phyloP scores from a whole-genome alignment of 2,888 invertebrate species.

The Phaonia tiefii region DNA sequence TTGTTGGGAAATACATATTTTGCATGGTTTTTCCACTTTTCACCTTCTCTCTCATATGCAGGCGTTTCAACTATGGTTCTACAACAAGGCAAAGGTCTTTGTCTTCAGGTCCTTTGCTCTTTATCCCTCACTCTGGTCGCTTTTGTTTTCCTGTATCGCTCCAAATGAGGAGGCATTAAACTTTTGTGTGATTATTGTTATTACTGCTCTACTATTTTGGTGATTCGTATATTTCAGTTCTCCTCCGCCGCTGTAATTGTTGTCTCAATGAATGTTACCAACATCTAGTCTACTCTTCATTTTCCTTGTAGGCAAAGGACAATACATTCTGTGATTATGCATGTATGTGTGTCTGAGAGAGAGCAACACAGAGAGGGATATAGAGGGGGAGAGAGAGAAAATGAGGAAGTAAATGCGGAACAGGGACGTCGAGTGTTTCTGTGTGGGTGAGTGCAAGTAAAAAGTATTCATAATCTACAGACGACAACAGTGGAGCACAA shows the following conservation, averaged over 20 bases:
- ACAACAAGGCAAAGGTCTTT: slow-evolving; percentile 46
- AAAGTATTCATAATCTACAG: slow-evolving; percentile 32
- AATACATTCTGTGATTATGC: background rate
- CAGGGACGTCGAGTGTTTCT: background rate
- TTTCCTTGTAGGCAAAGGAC: slow-evolving; percentile 8
- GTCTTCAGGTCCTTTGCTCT: slow-evolving; percentile 8
- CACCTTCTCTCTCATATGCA: background rate
- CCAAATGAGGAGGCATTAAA: slow-evolving; percentile 47
- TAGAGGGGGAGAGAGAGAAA: background rate
- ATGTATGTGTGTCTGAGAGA: background rate
- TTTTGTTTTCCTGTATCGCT: background rate
- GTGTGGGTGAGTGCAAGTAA: background rate
- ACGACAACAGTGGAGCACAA: slow-evolving; percentile 30
- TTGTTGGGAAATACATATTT: background rate
- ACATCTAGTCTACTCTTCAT: slow-evolving; percentile 55
- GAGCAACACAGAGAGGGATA: no score
- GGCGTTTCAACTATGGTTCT: background rate
- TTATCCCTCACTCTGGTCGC: background rate
- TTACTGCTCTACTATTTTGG: background rate
- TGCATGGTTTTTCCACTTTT: background rate
- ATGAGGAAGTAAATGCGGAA: slow-evolving; percentile 14
- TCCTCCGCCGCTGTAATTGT: slow-evolving; percentile 16
- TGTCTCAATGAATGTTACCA: slow-evolving; percentile 58
- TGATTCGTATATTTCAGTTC: slow-evolving; percentile 19
- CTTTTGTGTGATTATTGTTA: slow-evolving; percentile 42